These are phyloP conservation scores for Esperia sulphurella DNA, from an alignment of 2,888 invertebrate genomes.

Conservation along the genomic window DNA sequence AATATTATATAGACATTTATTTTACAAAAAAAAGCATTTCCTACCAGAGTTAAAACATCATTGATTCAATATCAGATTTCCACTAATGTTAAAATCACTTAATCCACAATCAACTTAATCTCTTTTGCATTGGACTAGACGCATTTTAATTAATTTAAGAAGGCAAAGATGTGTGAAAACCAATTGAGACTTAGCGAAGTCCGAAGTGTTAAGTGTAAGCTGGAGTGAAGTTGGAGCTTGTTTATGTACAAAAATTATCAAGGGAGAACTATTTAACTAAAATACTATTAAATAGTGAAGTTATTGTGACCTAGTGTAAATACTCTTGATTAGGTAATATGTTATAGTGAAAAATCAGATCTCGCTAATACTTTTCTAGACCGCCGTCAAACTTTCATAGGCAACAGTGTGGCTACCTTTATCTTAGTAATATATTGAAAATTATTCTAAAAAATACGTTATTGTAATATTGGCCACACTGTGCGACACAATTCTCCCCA, in stretches of 20 bases:
- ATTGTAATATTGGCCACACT: constrained; percentile 47
- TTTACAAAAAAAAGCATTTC: constrained; percentile 52
- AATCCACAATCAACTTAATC: constrained; percentile 67
- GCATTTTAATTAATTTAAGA: constrained; percentile 72
- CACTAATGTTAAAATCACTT: constrained; percentile 53
- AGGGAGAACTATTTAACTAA: constrained; percentile 59
- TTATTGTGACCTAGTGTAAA: constrained; percentile 63
- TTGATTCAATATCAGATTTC: constrained; percentile 40
- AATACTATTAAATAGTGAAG: constrained; percentile 62
- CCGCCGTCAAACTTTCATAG: constrained; percentile 27
- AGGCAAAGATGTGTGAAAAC: constrained; percentile 75
- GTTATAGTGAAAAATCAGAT: constrained; percentile 61
- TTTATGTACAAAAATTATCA: constrained; percentile 58
- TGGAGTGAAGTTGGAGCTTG: constrained; percentile 40
- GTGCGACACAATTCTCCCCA: constrained; percentile 31
- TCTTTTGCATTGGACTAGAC: constrained; percentile 78
- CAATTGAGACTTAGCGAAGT: constrained; percentile 55
- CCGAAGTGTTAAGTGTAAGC: constrained; percentile 32
- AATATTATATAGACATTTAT: constrained; percentile 32
- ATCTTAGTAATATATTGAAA: constrained; percentile 42
- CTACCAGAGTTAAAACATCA: constrained; percentile 47
- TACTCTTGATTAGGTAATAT: constrained; percentile 58
- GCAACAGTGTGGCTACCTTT: constrained; percentile 41
- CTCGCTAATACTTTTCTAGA: constrained; percentile 55
- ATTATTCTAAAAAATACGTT: constrained; percentile 60